phyloP scores from a whole-genome alignment of 2,888 invertebrate genomes.

The Lycia hirtaria region DNA sequence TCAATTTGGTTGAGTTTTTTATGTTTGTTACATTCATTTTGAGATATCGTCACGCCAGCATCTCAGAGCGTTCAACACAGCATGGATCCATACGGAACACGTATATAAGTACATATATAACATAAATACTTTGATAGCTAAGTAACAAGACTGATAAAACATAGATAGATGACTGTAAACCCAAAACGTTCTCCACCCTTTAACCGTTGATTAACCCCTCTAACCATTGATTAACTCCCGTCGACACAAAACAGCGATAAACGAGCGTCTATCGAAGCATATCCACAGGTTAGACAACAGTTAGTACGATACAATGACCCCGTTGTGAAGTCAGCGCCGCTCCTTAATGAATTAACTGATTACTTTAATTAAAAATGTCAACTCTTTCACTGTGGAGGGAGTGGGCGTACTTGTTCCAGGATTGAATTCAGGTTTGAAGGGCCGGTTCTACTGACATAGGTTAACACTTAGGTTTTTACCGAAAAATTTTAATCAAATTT shows the following conservation, averaged over 20 bases:
- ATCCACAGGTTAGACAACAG: neutral
- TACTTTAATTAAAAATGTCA: conserved; percentile 80
- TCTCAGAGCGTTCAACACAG: no score
- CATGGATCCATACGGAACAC: no score
- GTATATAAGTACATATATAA: neutral
- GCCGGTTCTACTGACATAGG: conserved; percentile 34
- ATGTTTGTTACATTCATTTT: no score
- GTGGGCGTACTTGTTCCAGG: conserved; percentile 58
- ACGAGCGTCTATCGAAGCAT: conserved; percentile 40
- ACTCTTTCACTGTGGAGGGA: conserved; percentile 79
- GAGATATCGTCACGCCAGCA: no score
- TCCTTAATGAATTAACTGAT: conserved; percentile 80
- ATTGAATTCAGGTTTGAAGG: conserved; percentile 69
- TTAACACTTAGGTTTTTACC: conserved; percentile 1
- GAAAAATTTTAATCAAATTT: neutral
- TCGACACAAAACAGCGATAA: conserved; percentile 36
- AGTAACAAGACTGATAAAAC: no score
- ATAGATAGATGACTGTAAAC: neutral
- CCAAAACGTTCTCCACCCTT: conserved; percentile 22
- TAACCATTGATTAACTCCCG: conserved; percentile 37
- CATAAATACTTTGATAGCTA: no score
- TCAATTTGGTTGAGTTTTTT: no score
- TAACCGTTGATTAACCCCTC: conserved; percentile 2
- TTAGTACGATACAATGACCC: neutral
- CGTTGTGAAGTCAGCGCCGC: conserved; percentile 56